Percentiles rank a stretch among this genome's conserved stretches.
Conservation (phyloP, 2,797 vertebrate genomes). For the Florisuga fusca region DNA sequence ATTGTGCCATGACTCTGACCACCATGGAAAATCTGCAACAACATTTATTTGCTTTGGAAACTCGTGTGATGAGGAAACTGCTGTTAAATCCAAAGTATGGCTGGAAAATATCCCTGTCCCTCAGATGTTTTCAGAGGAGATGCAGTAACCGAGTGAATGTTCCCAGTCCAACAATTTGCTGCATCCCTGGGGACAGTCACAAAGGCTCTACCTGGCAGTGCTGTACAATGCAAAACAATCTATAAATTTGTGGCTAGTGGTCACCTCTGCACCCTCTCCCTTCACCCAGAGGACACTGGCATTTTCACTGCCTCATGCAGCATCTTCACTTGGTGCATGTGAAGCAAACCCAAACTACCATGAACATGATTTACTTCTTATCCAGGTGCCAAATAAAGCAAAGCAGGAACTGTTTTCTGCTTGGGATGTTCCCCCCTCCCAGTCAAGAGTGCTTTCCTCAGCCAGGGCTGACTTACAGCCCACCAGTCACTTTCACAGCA, state of each 20-base stretch:
- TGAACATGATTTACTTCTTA: neutral
- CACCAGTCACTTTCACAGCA: neutral
- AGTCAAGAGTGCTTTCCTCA: no score
- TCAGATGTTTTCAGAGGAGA: neutral
- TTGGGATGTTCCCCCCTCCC: neutral
- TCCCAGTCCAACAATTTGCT: neutral
- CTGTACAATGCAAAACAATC: neutral
- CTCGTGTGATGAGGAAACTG: neutral
- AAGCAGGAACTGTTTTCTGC: neutral
- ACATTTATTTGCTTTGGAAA: neutral
- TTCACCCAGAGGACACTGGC: neutral
- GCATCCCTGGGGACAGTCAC: neutral
- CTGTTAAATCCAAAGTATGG: neutral
- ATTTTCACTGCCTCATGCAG: neutral
- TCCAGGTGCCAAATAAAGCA: neutral
- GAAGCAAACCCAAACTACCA: neutral
- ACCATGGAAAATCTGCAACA: neutral
- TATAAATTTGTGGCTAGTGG: neutral
- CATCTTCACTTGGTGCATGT: neutral
- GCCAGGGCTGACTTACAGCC: neutral
- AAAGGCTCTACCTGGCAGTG: neutral
- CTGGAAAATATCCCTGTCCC: fast-evolving
- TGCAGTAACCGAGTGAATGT: neutral
- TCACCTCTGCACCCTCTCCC: neutral
- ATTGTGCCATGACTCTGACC: neutral